phyloP scores from a whole-genome alignment of 2,888 invertebrate genomes.

The Agelastica alni region DNA sequence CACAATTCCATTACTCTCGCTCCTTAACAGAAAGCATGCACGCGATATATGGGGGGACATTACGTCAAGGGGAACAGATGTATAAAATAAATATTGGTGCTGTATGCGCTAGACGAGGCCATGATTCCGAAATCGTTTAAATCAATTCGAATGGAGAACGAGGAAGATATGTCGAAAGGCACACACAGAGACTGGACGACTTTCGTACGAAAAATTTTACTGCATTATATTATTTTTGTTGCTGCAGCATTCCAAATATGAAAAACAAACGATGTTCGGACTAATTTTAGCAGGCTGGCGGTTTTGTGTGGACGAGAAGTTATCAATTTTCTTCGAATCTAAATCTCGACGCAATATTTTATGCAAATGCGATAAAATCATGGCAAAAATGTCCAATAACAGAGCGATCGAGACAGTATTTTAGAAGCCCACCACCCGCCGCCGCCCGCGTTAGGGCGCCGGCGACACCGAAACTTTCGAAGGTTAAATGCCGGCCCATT shows the following conservation, averaged over 20 bases:
- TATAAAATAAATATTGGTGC: conserved; percentile 64
- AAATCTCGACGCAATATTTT: too few relatives aligned
- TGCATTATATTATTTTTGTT: too few relatives aligned
- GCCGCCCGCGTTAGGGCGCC: not conserved
- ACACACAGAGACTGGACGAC: too few relatives aligned
- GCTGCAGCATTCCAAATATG: too few relatives aligned
- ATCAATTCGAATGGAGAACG: conserved; percentile 57
- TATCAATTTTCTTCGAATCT: too few relatives aligned
- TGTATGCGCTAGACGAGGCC: conserved; percentile 59
- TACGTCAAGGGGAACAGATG: conserved; percentile 67
- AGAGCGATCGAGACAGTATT: conserved; percentile 8
- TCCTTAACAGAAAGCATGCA: conserved; percentile 61
- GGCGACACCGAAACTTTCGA: conserved; percentile 10
- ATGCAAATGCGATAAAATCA: too few relatives aligned
- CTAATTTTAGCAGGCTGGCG: too few relatives aligned
- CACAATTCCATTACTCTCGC: conserved; percentile 42
- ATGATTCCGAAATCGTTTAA: conserved; percentile 67
- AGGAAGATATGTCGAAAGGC: not conserved
- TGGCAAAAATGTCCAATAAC: too few relatives aligned
- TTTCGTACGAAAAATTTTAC: too few relatives aligned
- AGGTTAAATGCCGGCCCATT: conserved; percentile 31
- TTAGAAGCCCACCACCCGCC: too few relatives aligned
- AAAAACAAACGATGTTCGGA: too few relatives aligned
- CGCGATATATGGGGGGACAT: conserved; percentile 69
- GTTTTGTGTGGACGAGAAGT: too few relatives aligned